Conservation (phyloP, 2,888 invertebrate genomes). For the Diaperis boleti region DNA sequence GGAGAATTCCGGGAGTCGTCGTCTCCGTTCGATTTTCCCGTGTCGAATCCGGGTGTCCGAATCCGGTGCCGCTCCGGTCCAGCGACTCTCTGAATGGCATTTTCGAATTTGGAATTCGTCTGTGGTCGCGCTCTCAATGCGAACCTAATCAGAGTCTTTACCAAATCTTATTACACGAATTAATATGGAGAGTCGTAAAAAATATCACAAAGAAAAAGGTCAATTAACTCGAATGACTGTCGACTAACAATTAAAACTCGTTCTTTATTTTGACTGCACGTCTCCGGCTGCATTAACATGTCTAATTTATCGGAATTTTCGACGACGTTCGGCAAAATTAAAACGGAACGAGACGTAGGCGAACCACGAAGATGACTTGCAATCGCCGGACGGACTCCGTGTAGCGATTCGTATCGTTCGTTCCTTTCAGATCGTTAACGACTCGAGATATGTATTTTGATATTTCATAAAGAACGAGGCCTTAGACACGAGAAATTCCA, state of each 20-base stretch:
- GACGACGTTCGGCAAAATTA: conserved; percentile 46
- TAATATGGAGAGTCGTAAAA: conserved; percentile 40
- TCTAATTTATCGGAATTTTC: conserved; percentile 46
- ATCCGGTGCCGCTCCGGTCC: conserved; percentile 33
- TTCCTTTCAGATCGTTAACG: conserved; percentile 52
- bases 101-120: conserved; percentile 45
- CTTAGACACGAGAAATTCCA: conserved; percentile 34
- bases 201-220: conserved; percentile 47
- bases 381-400: conserved; percentile 44
- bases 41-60: conserved; percentile 17
- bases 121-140: conserved; percentile 41
- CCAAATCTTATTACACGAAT: conserved; percentile 44
- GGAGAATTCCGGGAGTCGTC: conserved; percentile 4
- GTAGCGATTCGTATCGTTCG: conserved; percentile 51
- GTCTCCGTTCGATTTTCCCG: conserved; percentile 9
- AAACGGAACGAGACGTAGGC: conserved; percentile 43
- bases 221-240: conserved; percentile 54
- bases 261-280: conserved; percentile 50
- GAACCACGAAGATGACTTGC: conserved; percentile 51
- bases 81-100: conserved; percentile 47
- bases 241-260: conserved; percentile 51
- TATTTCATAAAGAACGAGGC: conserved; percentile 49
- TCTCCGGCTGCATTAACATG: conserved; percentile 46
- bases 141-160: conserved; percentile 44
- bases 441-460: conserved; percentile 52